Evolutionary conservation across 2,113 vertebrate genomes (phyloP).

Genomic region (Brachyhypopomus gauderio): DNA sequence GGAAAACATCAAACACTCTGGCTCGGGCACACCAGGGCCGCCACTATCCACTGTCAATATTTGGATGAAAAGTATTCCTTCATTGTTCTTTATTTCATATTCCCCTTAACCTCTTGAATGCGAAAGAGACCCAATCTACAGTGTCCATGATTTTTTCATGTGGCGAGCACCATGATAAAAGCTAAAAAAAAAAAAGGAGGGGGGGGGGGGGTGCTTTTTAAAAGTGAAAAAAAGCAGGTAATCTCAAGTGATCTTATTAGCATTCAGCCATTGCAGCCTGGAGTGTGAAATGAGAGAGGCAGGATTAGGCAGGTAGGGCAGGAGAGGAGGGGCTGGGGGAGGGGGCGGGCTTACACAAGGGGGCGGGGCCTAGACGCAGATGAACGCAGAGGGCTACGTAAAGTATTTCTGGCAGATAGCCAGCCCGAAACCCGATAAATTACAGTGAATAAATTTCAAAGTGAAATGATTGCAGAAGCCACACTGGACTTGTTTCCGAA

Average conservation of each 20-base stretch:
- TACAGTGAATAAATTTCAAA: constrained; percentile 48
- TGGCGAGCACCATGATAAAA: constrained; percentile 13
- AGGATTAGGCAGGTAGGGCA: constrained; percentile 47
- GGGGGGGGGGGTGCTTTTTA: constrained; percentile 7
- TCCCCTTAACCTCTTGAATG: not conserved
- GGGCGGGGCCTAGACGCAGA: not conserved
- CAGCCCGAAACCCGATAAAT: constrained; percentile 43
- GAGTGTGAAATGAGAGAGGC: constrained; percentile 53
- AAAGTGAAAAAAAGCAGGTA: constrained; percentile 56
- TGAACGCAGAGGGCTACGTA: not conserved
- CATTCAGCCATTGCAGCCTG: constrained; percentile 40
- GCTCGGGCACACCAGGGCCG: constrained; percentile 21
- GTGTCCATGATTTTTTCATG: constrained; percentile 34
- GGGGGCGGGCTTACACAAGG: not conserved
- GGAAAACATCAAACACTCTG: constrained; percentile 43
- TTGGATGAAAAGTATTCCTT: constrained; percentile 28
- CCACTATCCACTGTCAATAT: constrained; percentile 47
- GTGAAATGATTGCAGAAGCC: constrained; percentile 45
- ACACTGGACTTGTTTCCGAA: constrained; percentile 17
- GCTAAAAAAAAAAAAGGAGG: constrained; percentile 34
- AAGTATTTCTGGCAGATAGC: constrained; percentile 43
- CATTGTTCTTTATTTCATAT: constrained; percentile 12
- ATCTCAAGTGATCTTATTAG: constrained; percentile 56
- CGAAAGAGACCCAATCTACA: constrained; percentile 1
- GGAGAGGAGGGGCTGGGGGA: constrained; percentile 25